Conservation (phyloP, 2,797 vertebrate species). For the Coendou prehensilis region DNA sequence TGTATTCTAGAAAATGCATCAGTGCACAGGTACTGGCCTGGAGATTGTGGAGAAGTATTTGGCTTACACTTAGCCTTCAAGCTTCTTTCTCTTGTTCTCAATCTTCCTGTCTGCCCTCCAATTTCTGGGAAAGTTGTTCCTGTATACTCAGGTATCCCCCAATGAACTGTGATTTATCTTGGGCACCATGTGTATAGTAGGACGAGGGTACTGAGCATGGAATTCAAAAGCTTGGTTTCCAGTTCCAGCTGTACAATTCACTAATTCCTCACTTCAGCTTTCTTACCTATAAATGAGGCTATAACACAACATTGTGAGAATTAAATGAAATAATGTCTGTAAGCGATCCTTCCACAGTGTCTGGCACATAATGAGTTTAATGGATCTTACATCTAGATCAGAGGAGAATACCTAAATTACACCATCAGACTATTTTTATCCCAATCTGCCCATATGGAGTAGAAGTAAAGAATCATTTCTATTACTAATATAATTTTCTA, state of each 20-base stretch:
- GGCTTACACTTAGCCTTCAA: background rate
- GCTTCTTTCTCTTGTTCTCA: background rate
- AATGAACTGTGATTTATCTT: background rate
- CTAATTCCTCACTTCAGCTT: background rate
- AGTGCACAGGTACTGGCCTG: background rate
- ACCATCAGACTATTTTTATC: conserved; percentile 64
- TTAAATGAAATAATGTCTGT: conserved; percentile 42
- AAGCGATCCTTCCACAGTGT: background rate
- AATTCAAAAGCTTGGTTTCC: background rate
- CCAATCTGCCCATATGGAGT: background rate
- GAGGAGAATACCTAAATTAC: conserved; percentile 61
- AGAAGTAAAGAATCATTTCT: conserved; percentile 64
- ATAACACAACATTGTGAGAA: background rate
- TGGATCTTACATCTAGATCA: conserved; percentile 51
- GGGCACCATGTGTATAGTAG: background rate
- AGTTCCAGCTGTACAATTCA: background rate
- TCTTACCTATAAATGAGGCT: background rate
- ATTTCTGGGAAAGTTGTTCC: background rate
- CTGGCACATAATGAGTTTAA: conserved; percentile 66
- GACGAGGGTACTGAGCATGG: background rate
- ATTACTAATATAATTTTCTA: conserved; percentile 63
- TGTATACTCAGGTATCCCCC: background rate
- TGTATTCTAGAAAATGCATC: background rate
- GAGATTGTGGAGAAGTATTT: background rate
- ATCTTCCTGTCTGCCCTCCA: background rate